Conservation (phyloP, 64 coral and sea anemone species). For the Actinia tenebrosa region DNA sequence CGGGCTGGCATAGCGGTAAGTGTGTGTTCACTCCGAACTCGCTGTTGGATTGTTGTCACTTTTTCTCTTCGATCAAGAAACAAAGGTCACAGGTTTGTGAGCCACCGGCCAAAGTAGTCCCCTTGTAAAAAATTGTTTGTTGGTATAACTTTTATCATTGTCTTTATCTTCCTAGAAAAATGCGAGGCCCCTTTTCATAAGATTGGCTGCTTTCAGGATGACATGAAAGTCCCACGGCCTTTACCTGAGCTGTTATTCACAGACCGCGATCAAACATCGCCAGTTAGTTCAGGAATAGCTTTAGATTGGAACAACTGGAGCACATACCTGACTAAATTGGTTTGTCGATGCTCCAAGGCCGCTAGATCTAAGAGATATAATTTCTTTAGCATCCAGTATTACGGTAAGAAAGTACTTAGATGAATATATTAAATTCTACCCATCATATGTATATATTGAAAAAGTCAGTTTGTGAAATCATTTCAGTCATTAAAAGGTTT, state of each 20-base stretch:
- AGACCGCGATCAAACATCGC: constrained; percentile 27
- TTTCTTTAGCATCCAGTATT: constrained; percentile 34
- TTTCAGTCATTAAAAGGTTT: too few relatives aligned
- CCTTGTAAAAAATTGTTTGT: too few relatives aligned
- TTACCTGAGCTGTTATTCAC: constrained; percentile 60
- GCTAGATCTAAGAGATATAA: constrained; percentile 25
- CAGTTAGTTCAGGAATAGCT: constrained; percentile 18
- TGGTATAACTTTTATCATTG: too few relatives aligned
- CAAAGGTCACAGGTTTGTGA: too few relatives aligned
- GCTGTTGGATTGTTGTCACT: too few relatives aligned
- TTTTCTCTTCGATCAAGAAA: too few relatives aligned
- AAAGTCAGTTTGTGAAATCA: too few relatives aligned
- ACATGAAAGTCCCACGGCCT: constrained; percentile 17
- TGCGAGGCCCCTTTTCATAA: constrained; percentile 29
- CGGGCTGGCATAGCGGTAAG: too few relatives aligned
- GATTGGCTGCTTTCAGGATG: constrained; percentile 56
- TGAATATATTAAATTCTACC: too few relatives aligned
- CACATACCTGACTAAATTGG: constrained; percentile 28
- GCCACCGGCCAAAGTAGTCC: too few relatives aligned
- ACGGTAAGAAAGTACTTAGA: constrained; percentile 16
- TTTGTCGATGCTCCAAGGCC: constrained; percentile 62
- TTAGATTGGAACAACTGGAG: constrained; percentile 58
- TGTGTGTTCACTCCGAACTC: too few relatives aligned
- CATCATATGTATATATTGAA: too few relatives aligned
- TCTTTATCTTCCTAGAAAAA: neutral